Evolutionary conservation across 1,140 invertebrate genomes (phyloP).

Genomic region (Ceratosolen fusciceps): DNA sequence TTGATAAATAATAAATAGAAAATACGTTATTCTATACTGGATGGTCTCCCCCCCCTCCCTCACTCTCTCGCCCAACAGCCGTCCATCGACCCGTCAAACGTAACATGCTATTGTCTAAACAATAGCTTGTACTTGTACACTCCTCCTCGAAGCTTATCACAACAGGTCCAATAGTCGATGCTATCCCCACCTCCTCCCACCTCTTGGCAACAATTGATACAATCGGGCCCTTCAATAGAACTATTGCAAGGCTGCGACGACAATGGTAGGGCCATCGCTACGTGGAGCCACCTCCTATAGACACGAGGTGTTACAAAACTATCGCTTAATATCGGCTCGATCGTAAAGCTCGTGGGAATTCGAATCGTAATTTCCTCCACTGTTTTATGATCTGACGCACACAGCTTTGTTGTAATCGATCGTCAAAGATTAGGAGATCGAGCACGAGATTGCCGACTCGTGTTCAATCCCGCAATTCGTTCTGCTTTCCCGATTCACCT

Average conservation of each 20-base stretch:
- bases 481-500: background rate
- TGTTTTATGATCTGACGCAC: background rate
- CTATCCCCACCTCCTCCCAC: background rate
- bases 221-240: slow-evolving; percentile 26
- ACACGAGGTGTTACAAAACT: background rate
- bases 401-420: background rate
- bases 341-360: background rate
- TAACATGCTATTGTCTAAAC: slow-evolving; percentile 24
- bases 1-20: slow-evolving; percentile 10
- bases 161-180: slow-evolving; percentile 5
- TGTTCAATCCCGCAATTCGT: background rate
- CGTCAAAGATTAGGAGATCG: background rate
- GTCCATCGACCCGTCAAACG: too few relatives aligned
- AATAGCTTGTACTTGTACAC: slow-evolving; percentile 32
- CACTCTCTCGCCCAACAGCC: too few relatives aligned
- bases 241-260: slow-evolving; percentile 48
- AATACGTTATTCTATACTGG: background rate
- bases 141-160: slow-evolving; percentile 35
- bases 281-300: background rate
- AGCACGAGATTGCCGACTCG: background rate
- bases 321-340: background rate
- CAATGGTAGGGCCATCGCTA: background rate
- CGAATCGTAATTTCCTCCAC: background rate
- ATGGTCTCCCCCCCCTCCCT: background rate
- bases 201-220: slow-evolving; percentile 18